Evolutionary conservation across 2,888 invertebrate genomes (phyloP), one percentile per base, ranked within the genome.

Genomic region (Glomeris marginata): DNA sequence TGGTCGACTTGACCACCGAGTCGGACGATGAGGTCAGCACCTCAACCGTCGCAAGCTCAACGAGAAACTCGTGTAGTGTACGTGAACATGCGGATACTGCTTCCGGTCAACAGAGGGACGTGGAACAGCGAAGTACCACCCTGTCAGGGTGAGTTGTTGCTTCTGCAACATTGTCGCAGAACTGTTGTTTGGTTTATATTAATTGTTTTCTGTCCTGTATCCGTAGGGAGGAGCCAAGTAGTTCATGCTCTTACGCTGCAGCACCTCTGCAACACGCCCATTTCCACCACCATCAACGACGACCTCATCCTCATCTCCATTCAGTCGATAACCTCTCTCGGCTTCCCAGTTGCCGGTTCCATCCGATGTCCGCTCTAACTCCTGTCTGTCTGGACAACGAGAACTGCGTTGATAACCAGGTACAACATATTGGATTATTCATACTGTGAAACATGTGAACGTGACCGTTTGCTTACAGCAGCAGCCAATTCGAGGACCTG

Each of bases 1-100:
- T 47, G 38, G 47, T 47, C 21, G 47, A 47, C 34, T 40, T 47
- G 22, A 47, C 47, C 28, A 28, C 28, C 2, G 47, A 47, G 13
- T 47, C 47, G 5, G 47, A 47, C 16, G 47, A 47, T 38, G 47
- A 47, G 16, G 22, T 47, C 21, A 21, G 22, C 11, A 38, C 41
- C 8, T 28, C 28, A 8, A 8, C 28, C 8, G 28, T 28, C 28
- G 28, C 28, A 20, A 2, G 6, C 6, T 35, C 10, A 5, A 11
- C 6, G 10, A 18, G 13, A 22, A 46, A 37, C n/a, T 15, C n/a
- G 46, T 35, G 34, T 8, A 33, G 44, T 8, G 18, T 18, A 2
- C 15, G 15, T 8, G 40, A 15, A 15, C 40, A 38, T 8, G 40
- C 28, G 4, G 28, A 28, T 8, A 8, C 28, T 8, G 28, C 28